Evolutionary conservation across 2,888 invertebrate genomes (phyloP), one percentile per base, ranked within the genome.

Genomic region (Polydrusus cervinus): DNA sequence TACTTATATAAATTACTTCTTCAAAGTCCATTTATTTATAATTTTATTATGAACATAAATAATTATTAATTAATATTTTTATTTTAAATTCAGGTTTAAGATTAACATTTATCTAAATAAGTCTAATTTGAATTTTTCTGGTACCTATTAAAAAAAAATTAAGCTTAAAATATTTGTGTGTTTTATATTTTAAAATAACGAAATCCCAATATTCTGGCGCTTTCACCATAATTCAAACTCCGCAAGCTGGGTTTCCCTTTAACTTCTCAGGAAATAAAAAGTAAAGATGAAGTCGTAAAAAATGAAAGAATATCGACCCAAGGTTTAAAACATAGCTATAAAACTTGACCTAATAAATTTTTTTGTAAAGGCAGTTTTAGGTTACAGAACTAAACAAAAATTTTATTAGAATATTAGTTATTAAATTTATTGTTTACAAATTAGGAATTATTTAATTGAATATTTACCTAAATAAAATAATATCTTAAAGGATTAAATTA

Each of bases 311-410:
- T 75, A 75, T 75, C 75, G 75, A 75, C 68, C 64, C 62, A 30
- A 47, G 57, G 61, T 66, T 68, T 67, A 57, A 71, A 67, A 57
- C 62, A 14, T 11, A 45, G 47, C 72, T 51, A 76, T 76, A 76
- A 76, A 76, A 62, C 68, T 72, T 76, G 71, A 76, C 76, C 76
- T 60, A 75, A 75, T 71, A 75, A 64, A 45, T 70, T 75, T 65
- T 75, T 66, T 49, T 61, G 18, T 68, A 67, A 60, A 25, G 30
- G 49, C 18, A 18, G 16, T 57, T 57, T 55, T 47, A 53, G 40
- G 14, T 13, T 18, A 30, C 10, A 51, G 13, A 51, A 25, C 25
- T 11, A 13, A 7, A 25, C 14, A 49, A 57, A 11, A 34, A 57
- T 10, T 20, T 20, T 9, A 10, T 20, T 25, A 25, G 25, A 25